Evolutionary conservation across 2,888 invertebrate genomes (phyloP).

Genomic region (Drosophila fungiperda): DNA sequence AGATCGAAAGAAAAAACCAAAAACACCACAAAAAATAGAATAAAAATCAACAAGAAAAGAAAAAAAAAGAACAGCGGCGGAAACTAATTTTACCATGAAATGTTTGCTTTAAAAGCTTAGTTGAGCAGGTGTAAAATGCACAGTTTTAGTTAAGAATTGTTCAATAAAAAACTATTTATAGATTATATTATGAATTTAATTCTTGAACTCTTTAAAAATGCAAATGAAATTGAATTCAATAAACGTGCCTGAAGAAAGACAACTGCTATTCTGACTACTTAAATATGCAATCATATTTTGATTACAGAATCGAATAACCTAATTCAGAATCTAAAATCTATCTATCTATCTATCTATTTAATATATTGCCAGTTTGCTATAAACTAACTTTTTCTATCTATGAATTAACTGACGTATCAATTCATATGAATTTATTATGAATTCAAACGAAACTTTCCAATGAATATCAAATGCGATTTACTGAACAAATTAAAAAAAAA

Average conservation of each 20-base stretch:
- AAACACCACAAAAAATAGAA: neutral
- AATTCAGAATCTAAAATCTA: too few species aligned
- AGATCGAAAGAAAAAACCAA: conserved; percentile 17
- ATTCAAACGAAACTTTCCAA: neutral
- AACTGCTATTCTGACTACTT: neutral
- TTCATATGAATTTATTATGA: neutral
- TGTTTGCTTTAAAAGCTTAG: conserved; percentile 10
- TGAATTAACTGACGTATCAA: neutral
- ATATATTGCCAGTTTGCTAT: neutral
- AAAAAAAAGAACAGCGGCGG: neutral
- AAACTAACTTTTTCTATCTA: neutral
- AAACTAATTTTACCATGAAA: conserved; percentile 24
- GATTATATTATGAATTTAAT: neutral
- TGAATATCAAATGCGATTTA: neutral
- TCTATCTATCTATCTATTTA: too few species aligned
- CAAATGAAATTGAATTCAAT: neutral
- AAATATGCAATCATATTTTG: neutral
- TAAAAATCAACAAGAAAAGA: conserved; percentile 15
- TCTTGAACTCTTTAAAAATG: neutral
- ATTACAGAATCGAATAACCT: too few species aligned
- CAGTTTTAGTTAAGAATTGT: too few species aligned
- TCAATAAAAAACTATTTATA: neutral
- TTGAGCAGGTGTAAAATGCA: conserved; percentile 31
- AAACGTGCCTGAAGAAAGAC: neutral
- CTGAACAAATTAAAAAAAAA: neutral